A percentile compares a stretch with the other conserved stretches of the same genome.
phyloP scores from a whole-genome alignment of 2,113 vertebrate species.

The Orthochromis malagaraziensis region DNA sequence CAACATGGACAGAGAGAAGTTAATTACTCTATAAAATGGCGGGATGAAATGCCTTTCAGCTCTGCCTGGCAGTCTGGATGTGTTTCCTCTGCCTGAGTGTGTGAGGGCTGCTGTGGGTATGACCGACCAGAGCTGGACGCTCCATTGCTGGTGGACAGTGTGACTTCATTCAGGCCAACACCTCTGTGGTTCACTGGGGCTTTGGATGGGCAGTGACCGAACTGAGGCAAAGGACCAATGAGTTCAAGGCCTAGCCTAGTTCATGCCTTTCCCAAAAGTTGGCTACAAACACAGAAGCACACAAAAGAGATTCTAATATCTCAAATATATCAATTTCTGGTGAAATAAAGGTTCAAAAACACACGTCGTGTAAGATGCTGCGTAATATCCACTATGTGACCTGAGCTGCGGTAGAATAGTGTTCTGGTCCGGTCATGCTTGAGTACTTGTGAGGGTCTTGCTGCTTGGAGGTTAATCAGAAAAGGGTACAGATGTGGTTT shows the following conservation, averaged over 20 bases:
- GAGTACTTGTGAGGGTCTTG: background rate
- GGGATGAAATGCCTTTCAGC: slow-evolving; percentile 26
- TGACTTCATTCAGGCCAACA: slow-evolving; percentile 16
- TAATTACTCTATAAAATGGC: slow-evolving; percentile 52
- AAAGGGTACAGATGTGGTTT: background rate
- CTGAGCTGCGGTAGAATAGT: background rate
- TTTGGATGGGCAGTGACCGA: background rate
- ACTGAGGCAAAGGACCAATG: slow-evolving; percentile 7
- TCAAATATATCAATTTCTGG: background rate
- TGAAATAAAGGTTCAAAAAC: background rate
- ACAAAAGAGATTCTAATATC: background rate
- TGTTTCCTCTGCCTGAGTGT: slow-evolving; percentile 59
- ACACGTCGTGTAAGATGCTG: background rate
- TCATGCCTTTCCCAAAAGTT: background rate
- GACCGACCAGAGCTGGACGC: background rate
- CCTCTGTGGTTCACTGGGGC: background rate
- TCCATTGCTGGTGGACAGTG: slow-evolving; percentile 1
- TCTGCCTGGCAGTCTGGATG: slow-evolving; percentile 15
- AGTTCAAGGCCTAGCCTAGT: slow-evolving; percentile 20
- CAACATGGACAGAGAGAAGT: slow-evolving; percentile 21
- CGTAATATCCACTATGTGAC: background rate
- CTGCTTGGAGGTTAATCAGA: background rate
- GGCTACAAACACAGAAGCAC: background rate
- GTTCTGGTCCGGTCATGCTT: background rate
- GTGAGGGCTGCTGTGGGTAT: slow-evolving; percentile 41